These are phyloP conservation scores for Pteromalus puparum DNA, from an alignment of 1,140 invertebrate genomes.

Conservation along the genomic window DNA sequence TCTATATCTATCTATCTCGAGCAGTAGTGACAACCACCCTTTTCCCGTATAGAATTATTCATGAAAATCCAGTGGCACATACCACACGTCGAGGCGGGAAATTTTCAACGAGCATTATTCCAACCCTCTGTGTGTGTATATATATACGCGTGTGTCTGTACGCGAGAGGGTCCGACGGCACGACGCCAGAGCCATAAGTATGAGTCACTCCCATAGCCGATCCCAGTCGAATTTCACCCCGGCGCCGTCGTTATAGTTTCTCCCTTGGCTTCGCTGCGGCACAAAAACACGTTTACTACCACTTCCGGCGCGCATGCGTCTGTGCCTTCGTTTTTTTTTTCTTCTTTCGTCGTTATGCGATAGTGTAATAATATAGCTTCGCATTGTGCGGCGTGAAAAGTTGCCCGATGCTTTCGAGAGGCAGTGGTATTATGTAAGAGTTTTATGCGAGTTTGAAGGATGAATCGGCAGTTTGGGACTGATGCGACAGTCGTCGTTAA, in stretches of 20 bases:
- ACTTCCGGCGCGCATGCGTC: slow-evolving; percentile 2
- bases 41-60: neutral
- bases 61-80: neutral
- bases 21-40: neutral
- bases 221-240: slow-evolving; percentile 18
- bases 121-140: neutral
- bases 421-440: neutral
- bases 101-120: neutral
- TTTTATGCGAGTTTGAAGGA: neutral
- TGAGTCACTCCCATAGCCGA: slow-evolving; percentile 32
- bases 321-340: neutral
- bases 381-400: neutral
- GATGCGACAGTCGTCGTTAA: neutral
- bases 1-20: neutral
- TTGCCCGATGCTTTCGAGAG: neutral
- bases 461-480: neutral
- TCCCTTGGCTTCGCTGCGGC: neutral
- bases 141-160: too few relatives aligned
- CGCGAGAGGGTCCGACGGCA: neutral
- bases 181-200: slow-evolving; percentile 36
- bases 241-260: neutral
- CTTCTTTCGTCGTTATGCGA: neutral
- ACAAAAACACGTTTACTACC: slow-evolving; percentile 9
- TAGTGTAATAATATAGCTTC: too few relatives aligned
- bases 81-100: neutral